Evolutionary conservation across 2,113 vertebrate genomes (phyloP).

Genomic region (Strix uralensis): DNA sequence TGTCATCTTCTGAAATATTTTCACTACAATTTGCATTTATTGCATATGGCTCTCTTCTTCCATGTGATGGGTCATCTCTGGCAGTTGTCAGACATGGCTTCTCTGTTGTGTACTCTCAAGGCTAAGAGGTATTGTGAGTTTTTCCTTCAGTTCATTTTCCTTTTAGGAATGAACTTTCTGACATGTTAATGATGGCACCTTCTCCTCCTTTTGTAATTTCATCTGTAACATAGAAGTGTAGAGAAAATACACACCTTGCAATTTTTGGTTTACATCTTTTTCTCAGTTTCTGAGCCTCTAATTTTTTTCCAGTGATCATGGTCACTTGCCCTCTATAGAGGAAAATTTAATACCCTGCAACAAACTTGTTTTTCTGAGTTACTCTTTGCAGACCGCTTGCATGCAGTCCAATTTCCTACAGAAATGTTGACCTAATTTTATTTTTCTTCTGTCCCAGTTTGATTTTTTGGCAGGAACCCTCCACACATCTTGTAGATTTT

Average conservation of each 20-base stretch:
- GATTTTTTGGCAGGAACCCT: constrained; percentile 15
- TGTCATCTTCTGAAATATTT: not conserved
- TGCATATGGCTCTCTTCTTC: not conserved
- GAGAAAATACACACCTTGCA: not conserved
- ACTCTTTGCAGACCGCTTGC: not conserved
- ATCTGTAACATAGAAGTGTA: not conserved
- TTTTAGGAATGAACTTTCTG: not conserved
- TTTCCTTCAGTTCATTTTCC: not conserved
- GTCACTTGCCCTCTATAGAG: not conserved
- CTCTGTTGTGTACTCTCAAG: not conserved
- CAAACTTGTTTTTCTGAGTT: not conserved
- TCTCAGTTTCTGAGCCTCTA: not conserved
- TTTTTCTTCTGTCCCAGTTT: not conserved
- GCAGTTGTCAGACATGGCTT: not conserved
- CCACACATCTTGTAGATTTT: not conserved
- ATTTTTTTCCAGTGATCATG: not conserved
- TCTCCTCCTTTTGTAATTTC: not conserved
- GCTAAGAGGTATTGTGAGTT: not conserved
- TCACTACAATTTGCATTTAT: not conserved
- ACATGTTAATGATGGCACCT: not conserved
- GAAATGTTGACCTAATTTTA: constrained; percentile 43
- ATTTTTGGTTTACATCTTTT: not conserved
- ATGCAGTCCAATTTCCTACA: not conserved
- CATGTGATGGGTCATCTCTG: not conserved
- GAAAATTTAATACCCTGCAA: not conserved